Evolutionary conservation across 2,113 vertebrate species (phyloP), one percentile per base, ranked within the genome.

Genomic region (Brachirus orientalis): DNA sequence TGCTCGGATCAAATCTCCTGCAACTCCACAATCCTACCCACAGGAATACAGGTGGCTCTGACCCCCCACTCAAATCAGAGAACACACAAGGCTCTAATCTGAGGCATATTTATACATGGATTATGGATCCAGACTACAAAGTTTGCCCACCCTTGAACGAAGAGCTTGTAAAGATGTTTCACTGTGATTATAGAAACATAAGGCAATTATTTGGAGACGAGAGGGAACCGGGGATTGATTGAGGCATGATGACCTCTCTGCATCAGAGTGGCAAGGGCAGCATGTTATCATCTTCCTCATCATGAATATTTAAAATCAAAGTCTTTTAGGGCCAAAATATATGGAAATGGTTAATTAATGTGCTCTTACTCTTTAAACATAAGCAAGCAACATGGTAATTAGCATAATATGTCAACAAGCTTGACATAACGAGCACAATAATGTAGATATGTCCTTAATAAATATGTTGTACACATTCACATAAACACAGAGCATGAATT

Each of bases 41-140:
- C 73, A 94, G 92, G 94, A 95, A 92, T 94, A 93, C 93, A 95
- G 93, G 86, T 12, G 6, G 82, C 84, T 92, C 80, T 93, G 91
- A 94, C 94, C 89, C 89, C 89, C 72, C 69, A 68, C 78, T 94
- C 85, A 85, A 79, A 89, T 90, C 90, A 84, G 81, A 87, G 77
- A 89, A 87, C 75, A 74, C 82, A 80, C 72, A 67, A 80, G 77
- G 83, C 82, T 86, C 66, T 40, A 61, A 74, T 47, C 43, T 66
- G 79, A 62, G 62, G 91, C 68, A 57, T 89, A 63, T 90, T 94
- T 93, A 88, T 90, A 77, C 79, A 88, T 22, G 75, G 84, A 91
- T 91, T 91, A 90, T 91, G 77, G 41, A 84, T 82, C 72, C 80
- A 60, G 78, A 81, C 72, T 89, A 68, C 76, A 85, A 86, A 91